Evolutionary conservation across 2,888 invertebrate genomes (phyloP).

Genomic region (Eupithecia centaureata): DNA sequence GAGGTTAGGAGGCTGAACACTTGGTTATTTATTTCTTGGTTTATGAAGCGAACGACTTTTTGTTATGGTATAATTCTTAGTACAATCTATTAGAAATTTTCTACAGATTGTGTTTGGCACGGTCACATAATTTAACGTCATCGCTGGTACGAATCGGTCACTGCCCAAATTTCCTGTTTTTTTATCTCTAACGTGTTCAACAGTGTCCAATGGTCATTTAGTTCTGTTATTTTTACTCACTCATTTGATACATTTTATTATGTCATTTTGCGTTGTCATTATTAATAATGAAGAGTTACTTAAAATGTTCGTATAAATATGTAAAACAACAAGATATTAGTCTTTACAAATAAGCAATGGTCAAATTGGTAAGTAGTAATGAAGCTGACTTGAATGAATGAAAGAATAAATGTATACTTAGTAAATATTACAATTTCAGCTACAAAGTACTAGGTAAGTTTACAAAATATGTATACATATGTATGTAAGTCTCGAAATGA

Average conservation of each 20-base stretch:
- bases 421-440: too few relatives aligned
- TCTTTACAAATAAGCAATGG: too few relatives aligned
- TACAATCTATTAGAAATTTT: constrained; percentile 25
- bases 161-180: constrained; percentile 5
- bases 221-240: neutral
- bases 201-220: constrained; percentile 6
- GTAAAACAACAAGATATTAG: too few relatives aligned
- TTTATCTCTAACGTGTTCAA: constrained; percentile 5
- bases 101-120: constrained; percentile 36
- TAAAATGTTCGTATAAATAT: too few relatives aligned
- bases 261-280: neutral
- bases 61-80: constrained; percentile 23
- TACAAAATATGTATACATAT: too few relatives aligned
- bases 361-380: too few relatives aligned
- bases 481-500: too few relatives aligned
- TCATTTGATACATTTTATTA: neutral
- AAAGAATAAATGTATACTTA: too few relatives aligned
- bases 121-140: constrained; percentile 45
- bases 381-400: too few relatives aligned
- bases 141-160: constrained; percentile 18
- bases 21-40: constrained; percentile 11
- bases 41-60: constrained; percentile 29
- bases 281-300: too few relatives aligned
- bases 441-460: too few relatives aligned
- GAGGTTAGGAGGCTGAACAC: neutral